Evolutionary conservation across 2,888 invertebrate genomes (phyloP), one percentile per base, ranked within the genome.

Genomic region (Tachina lurida): DNA sequence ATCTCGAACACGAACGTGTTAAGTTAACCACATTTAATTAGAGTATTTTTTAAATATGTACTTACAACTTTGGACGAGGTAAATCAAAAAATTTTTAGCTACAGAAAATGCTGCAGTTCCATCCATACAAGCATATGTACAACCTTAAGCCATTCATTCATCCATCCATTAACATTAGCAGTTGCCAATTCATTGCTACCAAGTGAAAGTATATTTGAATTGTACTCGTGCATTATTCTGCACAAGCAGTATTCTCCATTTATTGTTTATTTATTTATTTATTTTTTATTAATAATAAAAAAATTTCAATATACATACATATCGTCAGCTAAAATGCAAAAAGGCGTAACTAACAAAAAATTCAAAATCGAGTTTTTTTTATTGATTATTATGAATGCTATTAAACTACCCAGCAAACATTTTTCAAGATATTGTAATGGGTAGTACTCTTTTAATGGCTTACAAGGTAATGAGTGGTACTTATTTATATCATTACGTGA

Each of bases 1-100:
- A 86, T 83, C 79, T 76, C 62, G 63, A 83, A 80, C 86, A 83
- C 83, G 86, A 83, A 83, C 79, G 71, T 71, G 78, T 86, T 68
- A 80, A 80, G 45, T 80, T 52, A 83, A 76, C 79, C 79, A 73
- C 52, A 56, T 80, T 80, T 79, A 79, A 79, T 76, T 86, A 60
- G n/a, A 70, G 62, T 75, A 60, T 62, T 58, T 31, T 76, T 75
- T 39, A 43, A 60, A 41, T 74, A 60, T 65, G n/a, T 74, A 60
- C 74, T 74, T 60, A 70, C 39, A 54, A 68, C 4, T 81, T 52
- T 52, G 17, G 41, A n/a, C 49, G 56, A 9, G 54, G 74, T 54
- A 62, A 75, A 65, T 73, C 47, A 47, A 65, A 19, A n/a, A 54
- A 31, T 15, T 62, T 31, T 60, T 10, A 70, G 45, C 62, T 45